phyloP scores from a whole-genome alignment of 2,888 invertebrate species.

The Parnassius mnemosyne region DNA sequence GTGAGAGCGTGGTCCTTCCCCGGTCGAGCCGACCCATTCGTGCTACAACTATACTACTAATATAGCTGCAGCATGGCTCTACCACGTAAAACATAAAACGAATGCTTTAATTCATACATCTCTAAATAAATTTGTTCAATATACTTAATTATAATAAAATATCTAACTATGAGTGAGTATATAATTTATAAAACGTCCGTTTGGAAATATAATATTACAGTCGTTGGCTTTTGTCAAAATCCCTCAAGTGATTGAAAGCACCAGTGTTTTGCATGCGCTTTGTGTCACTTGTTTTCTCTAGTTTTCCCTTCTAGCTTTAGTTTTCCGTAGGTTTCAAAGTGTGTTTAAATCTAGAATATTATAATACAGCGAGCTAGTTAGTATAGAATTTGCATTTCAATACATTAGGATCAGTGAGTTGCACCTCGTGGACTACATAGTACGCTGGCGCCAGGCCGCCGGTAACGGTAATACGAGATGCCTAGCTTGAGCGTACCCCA shows the following conservation, averaged over 20 bases:
- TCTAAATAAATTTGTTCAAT: no score
- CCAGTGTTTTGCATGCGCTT: background rate
- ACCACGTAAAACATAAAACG: no score
- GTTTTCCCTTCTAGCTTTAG: background rate
- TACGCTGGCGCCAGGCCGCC: slow-evolving; percentile 61
- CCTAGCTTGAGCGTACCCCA: slow-evolving; percentile 58
- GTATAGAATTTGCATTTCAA: slow-evolving; percentile 33
- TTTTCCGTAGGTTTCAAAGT: slow-evolving; percentile 6
- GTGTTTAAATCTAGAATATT: slow-evolving; percentile 1
- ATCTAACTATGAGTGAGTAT: no score
- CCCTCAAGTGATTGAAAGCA: background rate
- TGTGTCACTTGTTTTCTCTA: background rate
- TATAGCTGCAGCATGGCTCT: no score
- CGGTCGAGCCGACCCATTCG: no score
- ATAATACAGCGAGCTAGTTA: slow-evolving; percentile 16
- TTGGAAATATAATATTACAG: no score
- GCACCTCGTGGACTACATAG: slow-evolving; percentile 33
- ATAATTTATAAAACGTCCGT: no score
- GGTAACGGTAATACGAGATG: slow-evolving; percentile 77
- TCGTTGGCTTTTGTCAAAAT: no score
- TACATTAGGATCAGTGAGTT: slow-evolving; percentile 26
- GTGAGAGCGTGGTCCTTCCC: no score
- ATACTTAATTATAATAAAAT: no score
- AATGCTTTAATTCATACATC: no score
- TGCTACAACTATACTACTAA: no score